A percentile compares a stretch with the other conserved stretches of the same genome.
phyloP scores from a whole-genome alignment of 2,113 vertebrate species.

The Mionectes macconnelli region DNA sequence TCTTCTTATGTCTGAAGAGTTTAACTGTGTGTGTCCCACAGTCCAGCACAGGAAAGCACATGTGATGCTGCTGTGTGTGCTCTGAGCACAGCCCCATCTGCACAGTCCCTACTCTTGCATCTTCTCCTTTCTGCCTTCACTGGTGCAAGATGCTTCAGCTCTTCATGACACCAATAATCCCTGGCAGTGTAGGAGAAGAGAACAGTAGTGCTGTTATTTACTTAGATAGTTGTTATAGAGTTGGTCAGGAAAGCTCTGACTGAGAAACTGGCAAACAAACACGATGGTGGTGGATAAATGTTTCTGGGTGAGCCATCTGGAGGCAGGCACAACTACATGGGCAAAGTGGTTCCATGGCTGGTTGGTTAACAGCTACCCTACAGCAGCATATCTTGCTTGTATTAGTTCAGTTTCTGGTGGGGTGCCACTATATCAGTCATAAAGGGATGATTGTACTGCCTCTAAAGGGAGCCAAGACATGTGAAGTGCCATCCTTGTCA shows the following conservation, averaged over 20 bases:
- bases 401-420: neutral
- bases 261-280: neutral
- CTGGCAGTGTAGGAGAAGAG: neutral
- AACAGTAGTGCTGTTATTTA: neutral
- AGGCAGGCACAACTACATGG: neutral
- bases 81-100: neutral
- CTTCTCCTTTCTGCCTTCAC: neutral
- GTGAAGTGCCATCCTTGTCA: neutral
- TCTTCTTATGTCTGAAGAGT: neutral
- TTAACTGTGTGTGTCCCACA: neutral
- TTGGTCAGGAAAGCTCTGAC: neutral
- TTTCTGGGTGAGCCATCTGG: neutral
- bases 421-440: neutral
- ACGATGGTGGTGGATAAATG: rapidly evolving
- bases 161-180: neutral
- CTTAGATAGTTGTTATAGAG: neutral
- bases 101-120: neutral
- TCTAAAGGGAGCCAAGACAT: neutral
- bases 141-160: neutral
- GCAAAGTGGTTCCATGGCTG: neutral
- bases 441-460: neutral
- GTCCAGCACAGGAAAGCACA: neutral
- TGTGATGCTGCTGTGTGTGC: neutral
- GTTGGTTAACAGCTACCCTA: neutral
- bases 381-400: neutral